Conservation (phyloP, 1,140 invertebrate genomes). For the Contarinia nasturtii region DNA sequence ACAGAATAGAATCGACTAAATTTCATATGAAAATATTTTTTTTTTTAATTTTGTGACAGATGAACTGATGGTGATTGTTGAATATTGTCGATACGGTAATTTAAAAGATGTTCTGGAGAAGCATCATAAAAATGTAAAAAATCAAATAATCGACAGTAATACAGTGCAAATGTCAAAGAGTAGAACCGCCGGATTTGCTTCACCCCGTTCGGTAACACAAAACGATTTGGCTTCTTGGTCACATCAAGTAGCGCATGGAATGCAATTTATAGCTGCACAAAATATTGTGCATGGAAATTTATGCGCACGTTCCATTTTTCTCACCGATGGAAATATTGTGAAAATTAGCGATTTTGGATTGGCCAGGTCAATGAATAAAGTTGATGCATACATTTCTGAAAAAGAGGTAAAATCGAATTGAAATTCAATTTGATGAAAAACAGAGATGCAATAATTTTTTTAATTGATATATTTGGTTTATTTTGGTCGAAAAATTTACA, state of each 20-base stretch:
- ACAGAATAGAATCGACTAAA: not conserved
- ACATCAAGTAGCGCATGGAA: slow-evolving; percentile 62
- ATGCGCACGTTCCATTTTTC: slow-evolving; percentile 74
- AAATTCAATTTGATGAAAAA: not conserved
- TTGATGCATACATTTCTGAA: not conserved
- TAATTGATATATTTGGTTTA: no score
- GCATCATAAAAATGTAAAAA: not conserved
- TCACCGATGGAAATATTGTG: slow-evolving; percentile 55
- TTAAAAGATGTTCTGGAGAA: not conserved
- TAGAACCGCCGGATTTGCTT: not conserved
- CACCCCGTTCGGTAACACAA: not conserved
- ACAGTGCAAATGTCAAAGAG: not conserved
- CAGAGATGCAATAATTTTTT: not conserved
- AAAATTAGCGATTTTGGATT: slow-evolving; percentile 90
- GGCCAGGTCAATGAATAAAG: slow-evolving; percentile 36
- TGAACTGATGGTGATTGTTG: not conserved
- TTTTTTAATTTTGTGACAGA: not conserved
- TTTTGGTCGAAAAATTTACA: not conserved
- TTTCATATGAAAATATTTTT: not conserved
- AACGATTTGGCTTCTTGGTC: slow-evolving; percentile 38
- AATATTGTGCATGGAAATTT: slow-evolving; percentile 76
- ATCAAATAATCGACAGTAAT: not conserved
- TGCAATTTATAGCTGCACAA: slow-evolving; percentile 67
- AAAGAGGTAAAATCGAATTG: not conserved
- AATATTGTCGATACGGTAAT: not conserved